A percentile compares a stretch with the other conserved stretches of the same genome.
phyloP scores from a whole-genome alignment of 2,888 invertebrate species.

The Drosophila longiperda region DNA sequence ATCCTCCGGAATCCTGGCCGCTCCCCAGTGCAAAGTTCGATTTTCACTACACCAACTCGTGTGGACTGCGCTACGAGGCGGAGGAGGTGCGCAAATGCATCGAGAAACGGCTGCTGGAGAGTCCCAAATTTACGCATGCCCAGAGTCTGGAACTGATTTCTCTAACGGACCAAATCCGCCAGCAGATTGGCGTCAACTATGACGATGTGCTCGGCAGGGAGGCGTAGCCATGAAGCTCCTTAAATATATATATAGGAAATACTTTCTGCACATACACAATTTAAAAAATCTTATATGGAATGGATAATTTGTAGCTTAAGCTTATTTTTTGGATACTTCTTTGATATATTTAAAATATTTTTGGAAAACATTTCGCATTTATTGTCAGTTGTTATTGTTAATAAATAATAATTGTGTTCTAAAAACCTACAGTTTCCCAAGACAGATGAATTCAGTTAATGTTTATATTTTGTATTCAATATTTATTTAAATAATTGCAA shows the following conservation, averaged over 20 bases:
- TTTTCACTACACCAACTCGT: constrained; percentile 89
- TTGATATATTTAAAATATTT: neutral
- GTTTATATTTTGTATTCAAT: constrained; percentile 68
- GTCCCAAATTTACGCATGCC: constrained; percentile 88
- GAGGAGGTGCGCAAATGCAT: constrained; percentile 90
- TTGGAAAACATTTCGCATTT: neutral
- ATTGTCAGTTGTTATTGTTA: neutral
- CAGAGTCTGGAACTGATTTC: constrained; percentile 89
- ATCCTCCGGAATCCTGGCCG: constrained; percentile 87
- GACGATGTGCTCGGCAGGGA: constrained; percentile 67
- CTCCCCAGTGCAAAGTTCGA: constrained; percentile 86
- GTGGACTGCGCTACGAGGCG: constrained; percentile 91
- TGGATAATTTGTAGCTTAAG: neutral
- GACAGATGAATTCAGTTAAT: neutral
- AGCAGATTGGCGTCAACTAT: constrained; percentile 88
- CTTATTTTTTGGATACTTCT: neutral
- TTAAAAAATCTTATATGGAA: neutral
- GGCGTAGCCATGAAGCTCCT: neutral
- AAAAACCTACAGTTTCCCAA: constrained; percentile 5
- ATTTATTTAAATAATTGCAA: constrained; percentile 78
- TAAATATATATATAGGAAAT: neutral
- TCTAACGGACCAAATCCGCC: constrained; percentile 89
- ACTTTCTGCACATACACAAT: neutral
- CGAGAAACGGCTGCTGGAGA: constrained; percentile 88
- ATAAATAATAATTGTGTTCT: neutral